A percentile compares a stretch with the other conserved stretches of the same genome.
These are phyloP conservation scores for Blennius ocellaris DNA, from an alignment of 2,113 vertebrate genomes.

Conservation along the genomic window DNA sequence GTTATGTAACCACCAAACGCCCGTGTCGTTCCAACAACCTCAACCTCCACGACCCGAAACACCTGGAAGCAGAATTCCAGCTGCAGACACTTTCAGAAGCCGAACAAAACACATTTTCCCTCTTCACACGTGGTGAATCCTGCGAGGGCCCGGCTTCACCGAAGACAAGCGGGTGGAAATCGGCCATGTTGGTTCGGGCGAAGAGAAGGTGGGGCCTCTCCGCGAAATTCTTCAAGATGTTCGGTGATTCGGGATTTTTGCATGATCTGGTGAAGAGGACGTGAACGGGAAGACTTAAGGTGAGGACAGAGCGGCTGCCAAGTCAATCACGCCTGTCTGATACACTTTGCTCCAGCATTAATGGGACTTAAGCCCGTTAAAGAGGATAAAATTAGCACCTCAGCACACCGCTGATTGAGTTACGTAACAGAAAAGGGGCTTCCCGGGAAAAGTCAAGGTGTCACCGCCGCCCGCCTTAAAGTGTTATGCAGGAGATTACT, in stretches of 20 bases:
- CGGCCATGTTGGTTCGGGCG: no score
- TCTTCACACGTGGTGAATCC: no score
- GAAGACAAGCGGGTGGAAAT: no score
- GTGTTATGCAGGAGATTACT: constrained; percentile 41
- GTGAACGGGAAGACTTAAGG: constrained; percentile 27
- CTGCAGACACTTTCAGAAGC: neutral
- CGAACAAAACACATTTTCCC: neutral
- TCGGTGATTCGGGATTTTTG: neutral
- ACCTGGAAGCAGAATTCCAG: constrained; percentile 35
- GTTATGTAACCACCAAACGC: constrained; percentile 70
- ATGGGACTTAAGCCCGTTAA: constrained; percentile 78
- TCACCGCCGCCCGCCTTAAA: constrained; percentile 46
- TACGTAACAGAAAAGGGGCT: constrained; percentile 75
- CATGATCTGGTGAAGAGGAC: neutral
- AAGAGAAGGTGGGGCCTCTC: no score
- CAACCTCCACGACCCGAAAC: constrained; percentile 53
- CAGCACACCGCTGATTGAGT: constrained; percentile 73
- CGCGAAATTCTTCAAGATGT: neutral
- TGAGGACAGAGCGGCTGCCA: constrained; percentile 49
- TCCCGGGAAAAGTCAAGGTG: constrained; percentile 77
- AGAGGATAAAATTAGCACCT: constrained; percentile 78
- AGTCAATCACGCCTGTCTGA: constrained; percentile 75
- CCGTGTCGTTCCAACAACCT: constrained; percentile 36
- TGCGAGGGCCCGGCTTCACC: no score
- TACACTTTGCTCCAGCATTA: constrained; percentile 71